Base-by-base conservation (phyloP, 2,113 vertebrate genomes). In the Phyllostomus hastatus region DNA sequence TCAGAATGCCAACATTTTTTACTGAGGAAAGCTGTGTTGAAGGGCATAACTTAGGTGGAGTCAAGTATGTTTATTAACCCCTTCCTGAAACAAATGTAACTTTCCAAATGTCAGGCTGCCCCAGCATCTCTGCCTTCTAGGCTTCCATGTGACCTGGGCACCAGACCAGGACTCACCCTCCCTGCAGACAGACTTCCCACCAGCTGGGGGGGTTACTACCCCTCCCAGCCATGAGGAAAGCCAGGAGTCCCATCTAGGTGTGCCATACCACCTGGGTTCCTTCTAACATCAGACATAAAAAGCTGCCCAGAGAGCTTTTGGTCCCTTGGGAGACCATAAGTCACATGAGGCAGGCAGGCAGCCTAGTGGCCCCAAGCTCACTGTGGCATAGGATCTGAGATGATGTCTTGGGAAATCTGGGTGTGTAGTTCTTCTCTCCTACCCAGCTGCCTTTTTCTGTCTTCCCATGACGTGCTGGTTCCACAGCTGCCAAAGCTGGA, bases 401-500 rank as follows among this genome's bases (percentile, higher is more conserved):
- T 79, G 67, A 22, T n/a, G 41, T 46, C 81, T 64, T 31, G 12
- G 70, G 46, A 73, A 38, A 48, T 78, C 41, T 33, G 8, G 3
- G 11, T n/a, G 52, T 20, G 19, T 11, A 80, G 59, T 7, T 66
- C 10, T 19, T 43, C 57, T 76, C 5, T 79, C 24, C 61, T 41
- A 10, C 33, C 7, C 88, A 89, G 84, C 41, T 75, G 54, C 54
- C 52, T 57, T 43, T 72, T 91, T 89, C 69, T 41, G 4, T 82
- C 57, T 73, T 88, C 35, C 69, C 7, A 33, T n/a, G 73, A n/a
- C 50, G 10, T 28, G 10, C 20, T 54, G 41, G 15, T 17, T 67
- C 59, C 85, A 66, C 38, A 91, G 94, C 91, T 94, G 93, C 85
- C 70, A 61, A n/a, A 46, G 59, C 64, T 88, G 33, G 78, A 88